phyloP scores from a whole-genome alignment of 2,888 invertebrate genomes.

The Parochlus steinenii region DNA sequence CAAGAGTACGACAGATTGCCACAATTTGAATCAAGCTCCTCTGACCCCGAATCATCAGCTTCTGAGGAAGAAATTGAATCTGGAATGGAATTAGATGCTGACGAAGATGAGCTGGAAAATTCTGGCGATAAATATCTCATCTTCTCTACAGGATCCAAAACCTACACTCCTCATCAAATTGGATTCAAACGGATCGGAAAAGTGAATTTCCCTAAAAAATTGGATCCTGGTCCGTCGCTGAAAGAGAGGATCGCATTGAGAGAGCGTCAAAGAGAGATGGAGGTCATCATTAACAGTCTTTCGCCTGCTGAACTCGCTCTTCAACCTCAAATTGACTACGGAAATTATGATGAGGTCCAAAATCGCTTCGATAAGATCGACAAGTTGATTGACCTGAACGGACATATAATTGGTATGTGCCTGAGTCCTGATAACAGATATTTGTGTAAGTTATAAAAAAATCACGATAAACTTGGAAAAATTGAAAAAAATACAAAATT shows the following conservation, averaged over 20 bases:
- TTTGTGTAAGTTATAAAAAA: background rate
- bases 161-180: conserved; percentile 73
- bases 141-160: conserved; percentile 67
- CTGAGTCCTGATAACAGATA: conserved; percentile 63
- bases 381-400: conserved; percentile 65
- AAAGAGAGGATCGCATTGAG: conserved; percentile 46
- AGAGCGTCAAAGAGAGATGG: conserved; percentile 32
- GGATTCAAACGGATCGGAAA: conserved; percentile 59
- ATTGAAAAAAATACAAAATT: too few species aligned
- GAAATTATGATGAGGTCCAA: conserved; percentile 47
- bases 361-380: conserved; percentile 59
- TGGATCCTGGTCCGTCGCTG: conserved; percentile 51
- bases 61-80: conserved; percentile 16
- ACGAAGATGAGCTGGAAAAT: conserved; percentile 42
- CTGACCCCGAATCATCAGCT: conserved; percentile 10
- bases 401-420: conserved; percentile 76
- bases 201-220: conserved; percentile 45
- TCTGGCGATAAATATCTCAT: conserved; percentile 45
- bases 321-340: conserved; percentile 43
- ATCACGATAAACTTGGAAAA: conserved; percentile 24
- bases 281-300: conserved; percentile 1
- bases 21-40: conserved; percentile 13
- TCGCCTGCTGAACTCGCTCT: conserved; percentile 17
- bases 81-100: conserved; percentile 18
- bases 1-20: conserved; percentile 19